Conservation (phyloP, 2,888 invertebrate genomes). For the Chesias legatella region DNA sequence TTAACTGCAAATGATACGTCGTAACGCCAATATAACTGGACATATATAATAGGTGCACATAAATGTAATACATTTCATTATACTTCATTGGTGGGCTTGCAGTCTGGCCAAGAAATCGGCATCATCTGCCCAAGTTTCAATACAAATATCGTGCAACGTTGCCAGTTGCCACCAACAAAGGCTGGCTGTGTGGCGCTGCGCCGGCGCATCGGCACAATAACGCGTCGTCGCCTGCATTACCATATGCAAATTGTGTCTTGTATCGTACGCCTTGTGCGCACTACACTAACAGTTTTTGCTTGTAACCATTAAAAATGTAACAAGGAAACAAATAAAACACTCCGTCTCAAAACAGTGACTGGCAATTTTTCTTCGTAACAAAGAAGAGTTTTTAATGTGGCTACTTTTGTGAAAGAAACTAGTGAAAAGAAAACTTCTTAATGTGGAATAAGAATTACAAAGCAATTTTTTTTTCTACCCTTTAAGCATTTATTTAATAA, state of each 20-base stretch:
- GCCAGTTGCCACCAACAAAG: conserved; percentile 46
- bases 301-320: conserved; percentile 43
- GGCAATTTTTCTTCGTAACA: conserved; percentile 25
- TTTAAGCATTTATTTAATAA: no score
- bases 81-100: conserved; percentile 24
- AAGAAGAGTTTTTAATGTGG: conserved; percentile 15
- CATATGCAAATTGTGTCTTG: conserved; percentile 62
- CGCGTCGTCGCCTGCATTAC: conserved; percentile 51
- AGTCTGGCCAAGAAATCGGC: conserved; percentile 27
- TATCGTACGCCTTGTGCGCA: conserved; percentile 48
- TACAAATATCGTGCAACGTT: conserved; percentile 28
- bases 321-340: conserved; percentile 34
- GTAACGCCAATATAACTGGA: neutral
- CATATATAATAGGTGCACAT: conserved; percentile 15
- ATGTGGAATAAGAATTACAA: no score
- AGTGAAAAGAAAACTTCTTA: no score
- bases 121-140: conserved; percentile 28
- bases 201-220: conserved; percentile 33
- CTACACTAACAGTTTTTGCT: conserved; percentile 61
- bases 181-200: conserved; percentile 39
- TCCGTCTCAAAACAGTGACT: conserved; percentile 21
- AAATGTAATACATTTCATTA: conserved; percentile 6
- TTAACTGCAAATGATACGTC: no score
- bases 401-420: no score
- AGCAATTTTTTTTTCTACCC: no score